Percentiles rank a stretch among this genome's conserved stretches.
Evolutionary conservation across 2,888 invertebrate species (phyloP).

Genomic region (Hecatera dysodea): DNA sequence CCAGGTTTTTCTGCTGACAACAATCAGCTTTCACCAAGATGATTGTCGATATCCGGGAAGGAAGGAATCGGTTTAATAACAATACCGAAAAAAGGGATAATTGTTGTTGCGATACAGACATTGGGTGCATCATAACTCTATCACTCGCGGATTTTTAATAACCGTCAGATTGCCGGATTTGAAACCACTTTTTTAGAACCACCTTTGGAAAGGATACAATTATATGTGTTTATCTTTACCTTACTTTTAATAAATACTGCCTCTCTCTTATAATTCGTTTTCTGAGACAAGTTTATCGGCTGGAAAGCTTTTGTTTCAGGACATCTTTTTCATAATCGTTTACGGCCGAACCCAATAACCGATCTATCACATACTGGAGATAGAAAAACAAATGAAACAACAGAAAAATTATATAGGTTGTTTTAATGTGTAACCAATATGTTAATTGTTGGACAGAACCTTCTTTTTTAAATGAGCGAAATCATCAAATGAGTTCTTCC

Average conservation of each 20-base stretch:
- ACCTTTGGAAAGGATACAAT: constrained; percentile 12
- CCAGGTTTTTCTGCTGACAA: constrained; percentile 74
- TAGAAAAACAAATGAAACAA: no score
- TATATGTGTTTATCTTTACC: constrained; percentile 21
- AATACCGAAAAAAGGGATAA: constrained; percentile 85
- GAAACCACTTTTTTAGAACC: constrained; percentile 45
- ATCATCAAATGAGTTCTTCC: no score
- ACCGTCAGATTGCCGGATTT: constrained; percentile 59
- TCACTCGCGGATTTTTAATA: constrained; percentile 56
- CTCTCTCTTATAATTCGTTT: constrained; percentile 4
- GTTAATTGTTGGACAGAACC: neutral
- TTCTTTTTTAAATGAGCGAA: no score
- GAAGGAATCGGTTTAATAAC: constrained; percentile 81
- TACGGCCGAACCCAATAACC: no score
- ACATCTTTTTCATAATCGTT: neutral
- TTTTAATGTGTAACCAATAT: no score
- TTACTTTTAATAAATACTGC: constrained; percentile 5
- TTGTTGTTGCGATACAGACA: constrained; percentile 78
- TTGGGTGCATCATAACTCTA: constrained; percentile 60
- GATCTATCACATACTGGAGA: no score
- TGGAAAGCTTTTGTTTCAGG: neutral
- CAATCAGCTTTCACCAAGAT: constrained; percentile 80
- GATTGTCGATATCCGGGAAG: constrained; percentile 90
- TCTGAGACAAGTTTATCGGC: neutral
- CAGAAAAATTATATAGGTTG: no score